phyloP scores from a whole-genome alignment of 1,140 invertebrate genomes.

The Papilio xuthus region DNA sequence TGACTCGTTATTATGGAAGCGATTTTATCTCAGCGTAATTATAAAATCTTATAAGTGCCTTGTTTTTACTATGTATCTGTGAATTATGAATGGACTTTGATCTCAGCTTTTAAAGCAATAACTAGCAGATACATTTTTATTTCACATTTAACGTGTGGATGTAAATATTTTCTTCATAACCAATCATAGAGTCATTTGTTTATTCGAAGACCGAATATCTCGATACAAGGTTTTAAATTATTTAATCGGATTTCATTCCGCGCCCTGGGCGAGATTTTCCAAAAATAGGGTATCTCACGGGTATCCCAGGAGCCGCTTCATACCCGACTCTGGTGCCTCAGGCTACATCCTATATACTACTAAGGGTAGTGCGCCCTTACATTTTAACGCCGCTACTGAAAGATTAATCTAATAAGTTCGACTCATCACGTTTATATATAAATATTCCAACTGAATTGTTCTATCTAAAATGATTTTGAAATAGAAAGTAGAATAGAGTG shows the following conservation, averaged over 20 bases:
- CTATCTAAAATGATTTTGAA: not conserved
- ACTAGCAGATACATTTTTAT: not conserved
- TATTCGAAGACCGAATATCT: not conserved
- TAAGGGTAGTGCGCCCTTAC: no score
- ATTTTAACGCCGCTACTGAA: no score
- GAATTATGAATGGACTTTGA: slow-evolving; percentile 5
- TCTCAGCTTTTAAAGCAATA: not conserved
- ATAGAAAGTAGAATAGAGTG: not conserved
- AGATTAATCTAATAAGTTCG: no score
- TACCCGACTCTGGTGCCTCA: no score
- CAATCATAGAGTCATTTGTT: not conserved
- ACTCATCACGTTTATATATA: no score
- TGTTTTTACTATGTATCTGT: not conserved
- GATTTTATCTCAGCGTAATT: slow-evolving; percentile 16
- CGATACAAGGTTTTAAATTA: not conserved
- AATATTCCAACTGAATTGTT: not conserved
- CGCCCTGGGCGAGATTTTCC: no score
- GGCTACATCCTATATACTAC: no score
- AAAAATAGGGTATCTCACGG: no score
- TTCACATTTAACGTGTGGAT: not conserved
- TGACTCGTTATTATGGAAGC: not conserved
- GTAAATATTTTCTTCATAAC: not conserved
- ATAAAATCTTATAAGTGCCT: slow-evolving; percentile 8
- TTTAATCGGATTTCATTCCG: no score
- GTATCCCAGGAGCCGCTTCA: no score